Evolutionary conservation across 2,797 vertebrate genomes (phyloP).

Genomic region (Parauchenoglanis punctatus): DNA sequence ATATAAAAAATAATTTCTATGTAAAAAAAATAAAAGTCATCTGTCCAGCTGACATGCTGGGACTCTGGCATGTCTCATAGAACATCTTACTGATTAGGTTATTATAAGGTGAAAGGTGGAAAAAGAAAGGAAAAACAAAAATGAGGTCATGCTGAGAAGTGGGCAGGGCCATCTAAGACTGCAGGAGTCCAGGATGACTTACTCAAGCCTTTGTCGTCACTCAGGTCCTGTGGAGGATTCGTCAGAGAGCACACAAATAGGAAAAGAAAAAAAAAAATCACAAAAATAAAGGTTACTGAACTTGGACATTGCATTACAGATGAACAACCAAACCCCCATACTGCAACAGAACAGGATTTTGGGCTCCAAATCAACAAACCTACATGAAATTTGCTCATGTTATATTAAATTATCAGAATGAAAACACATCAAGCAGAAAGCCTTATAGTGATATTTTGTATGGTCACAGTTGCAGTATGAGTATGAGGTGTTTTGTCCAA

Average conservation of each 20-base stretch:
- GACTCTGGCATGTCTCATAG: not conserved
- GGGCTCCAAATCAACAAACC: not conserved
- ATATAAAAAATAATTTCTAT: too few relatives aligned
- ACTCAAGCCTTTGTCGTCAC: conserved; percentile 97
- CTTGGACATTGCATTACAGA: conserved; percentile 38
- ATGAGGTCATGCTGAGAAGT: conserved; percentile 13
- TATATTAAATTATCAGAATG: not conserved
- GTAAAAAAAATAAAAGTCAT: not conserved
- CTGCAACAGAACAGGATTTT: conserved; percentile 52
- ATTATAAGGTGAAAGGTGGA: not conserved
- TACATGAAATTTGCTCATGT: not conserved
- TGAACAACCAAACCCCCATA: conserved; percentile 38
- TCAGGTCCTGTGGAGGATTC: conserved; percentile 93
- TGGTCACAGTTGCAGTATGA: conserved; percentile 32
- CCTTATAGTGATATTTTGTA: not conserved
- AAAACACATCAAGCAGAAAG: not conserved
- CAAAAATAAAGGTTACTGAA: conserved; percentile 70
- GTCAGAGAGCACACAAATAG: conserved; percentile 74
- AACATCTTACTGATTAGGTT: not conserved
- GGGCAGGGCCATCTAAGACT: conserved; percentile 48
- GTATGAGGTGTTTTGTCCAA: conserved; percentile 39
- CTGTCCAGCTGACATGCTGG: not conserved
- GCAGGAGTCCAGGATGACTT: conserved; percentile 74
- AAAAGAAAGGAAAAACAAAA: conserved; percentile 2
- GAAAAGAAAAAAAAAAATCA: conserved; percentile 79